Base-by-base conservation (phyloP, 1,140 invertebrate species). In the Pseudomyrmex pallidus region DNA sequence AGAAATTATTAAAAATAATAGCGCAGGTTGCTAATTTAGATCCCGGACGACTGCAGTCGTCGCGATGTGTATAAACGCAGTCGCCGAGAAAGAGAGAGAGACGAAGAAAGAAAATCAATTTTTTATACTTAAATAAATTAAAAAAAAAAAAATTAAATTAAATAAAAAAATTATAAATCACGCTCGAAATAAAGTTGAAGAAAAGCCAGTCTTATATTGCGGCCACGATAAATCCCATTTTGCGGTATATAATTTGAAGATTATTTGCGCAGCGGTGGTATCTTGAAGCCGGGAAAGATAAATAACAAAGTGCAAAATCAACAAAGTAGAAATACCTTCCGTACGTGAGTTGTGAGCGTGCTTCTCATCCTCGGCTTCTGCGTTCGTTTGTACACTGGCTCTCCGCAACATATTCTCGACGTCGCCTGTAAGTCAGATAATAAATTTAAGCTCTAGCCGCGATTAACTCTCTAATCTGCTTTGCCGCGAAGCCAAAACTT, bases 371-470 rank as follows among this genome's bases (percentile, higher is more conserved):
- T 46, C 54, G 44, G 77, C 83, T 17, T 74, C 78, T 15, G 70
- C 63, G 10, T 87, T 87, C 25, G 52, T 61, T 35, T 63, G 70
- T 20, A 74, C 54, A 73, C 90, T 88, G n/a, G 86, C 87, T 48
- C 88, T 89, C 20, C 91, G 85, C 57, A 91, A 82, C 77, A 85
- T 88, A 84, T 91, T 92, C 82, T 87, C 86, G 22, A 73, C 82
- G 61, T 92, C 91, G 77, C 89, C 92, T 93, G 87, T 25, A 90
- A 90, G 68, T 68, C 66, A 59, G 67, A 80, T 80, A 80, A 80
- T 80, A 80, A 80, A 80, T 80, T 80, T 80, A 80, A 72, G 56
- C 76, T 22, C 44, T 61, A 50, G 54, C 76, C 54, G 72, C 66
- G 67, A 80, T 80, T 80, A 80, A 80, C 76, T 72, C 66, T 72